A percentile compares a stretch with the other conserved stretches of the same genome.
Conservation (phyloP, 2,113 vertebrate genomes). For the Scytalopus superciliaris region DNA sequence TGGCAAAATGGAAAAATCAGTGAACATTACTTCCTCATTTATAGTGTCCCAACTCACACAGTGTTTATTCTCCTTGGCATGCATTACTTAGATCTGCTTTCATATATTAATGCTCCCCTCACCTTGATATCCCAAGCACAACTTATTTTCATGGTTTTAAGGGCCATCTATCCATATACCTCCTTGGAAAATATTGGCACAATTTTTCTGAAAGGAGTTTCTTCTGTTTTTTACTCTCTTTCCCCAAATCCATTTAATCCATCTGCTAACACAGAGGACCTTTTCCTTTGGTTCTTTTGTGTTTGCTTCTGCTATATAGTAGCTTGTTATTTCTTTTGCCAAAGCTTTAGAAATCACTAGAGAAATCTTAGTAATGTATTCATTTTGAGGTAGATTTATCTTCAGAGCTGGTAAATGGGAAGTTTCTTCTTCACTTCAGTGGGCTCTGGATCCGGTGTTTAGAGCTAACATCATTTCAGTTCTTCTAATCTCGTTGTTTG, state of each 20-base stretch:
- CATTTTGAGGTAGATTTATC: conserved; percentile 27
- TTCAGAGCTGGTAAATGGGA: background rate
- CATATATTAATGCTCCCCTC: background rate
- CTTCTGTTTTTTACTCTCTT: background rate
- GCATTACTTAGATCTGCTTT: background rate
- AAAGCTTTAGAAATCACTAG: conserved; percentile 31
- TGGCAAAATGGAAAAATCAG: background rate
- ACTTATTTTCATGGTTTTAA: background rate
- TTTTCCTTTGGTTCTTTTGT: conserved; percentile 30
- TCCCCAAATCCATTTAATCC: background rate
- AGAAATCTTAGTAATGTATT: conserved; percentile 27
- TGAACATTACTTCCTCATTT: background rate
- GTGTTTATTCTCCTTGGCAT: background rate
- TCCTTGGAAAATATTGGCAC: background rate
- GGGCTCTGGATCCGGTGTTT: conserved; percentile 14
- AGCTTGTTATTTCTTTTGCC: conserved; percentile 26
- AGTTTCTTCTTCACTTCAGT: background rate
- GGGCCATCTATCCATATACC: background rate
- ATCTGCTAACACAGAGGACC: background rate
- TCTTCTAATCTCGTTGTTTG: conserved; percentile 15
- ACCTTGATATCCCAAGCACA: background rate
- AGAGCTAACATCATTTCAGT: conserved; percentile 30
- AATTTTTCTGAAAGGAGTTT: background rate
- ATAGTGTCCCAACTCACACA: background rate
- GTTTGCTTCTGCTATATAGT: background rate